phyloP scores from a whole-genome alignment of 2,797 vertebrate genomes.

The Cyclura pinguis region DNA sequence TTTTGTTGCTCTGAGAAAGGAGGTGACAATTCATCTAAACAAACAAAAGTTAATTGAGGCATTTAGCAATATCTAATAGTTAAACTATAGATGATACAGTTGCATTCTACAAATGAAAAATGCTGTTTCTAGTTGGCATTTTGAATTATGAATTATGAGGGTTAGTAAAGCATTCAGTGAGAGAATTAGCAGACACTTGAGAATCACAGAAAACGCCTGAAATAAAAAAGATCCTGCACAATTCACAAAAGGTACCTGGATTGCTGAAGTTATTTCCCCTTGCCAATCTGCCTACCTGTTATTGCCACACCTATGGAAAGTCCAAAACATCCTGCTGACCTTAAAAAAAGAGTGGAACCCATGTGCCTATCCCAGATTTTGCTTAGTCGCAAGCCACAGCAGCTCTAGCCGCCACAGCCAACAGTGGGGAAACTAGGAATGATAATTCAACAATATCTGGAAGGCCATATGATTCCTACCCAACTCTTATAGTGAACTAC shows the following conservation, averaged over 20 bases:
- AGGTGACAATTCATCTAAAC: conserved; percentile 90
- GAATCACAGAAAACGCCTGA: neutral
- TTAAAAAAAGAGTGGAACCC: neutral
- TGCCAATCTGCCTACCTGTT: neutral
- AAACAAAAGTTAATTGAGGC: conserved; percentile 59
- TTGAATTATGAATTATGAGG: too few species aligned
- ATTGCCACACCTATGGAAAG: conserved; percentile 12
- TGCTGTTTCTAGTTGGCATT: too few species aligned
- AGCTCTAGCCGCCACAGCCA: too few species aligned
- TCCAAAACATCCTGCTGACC: neutral
- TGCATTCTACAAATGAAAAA: too few species aligned
- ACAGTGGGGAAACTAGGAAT: too few species aligned
- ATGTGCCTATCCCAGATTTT: too few species aligned
- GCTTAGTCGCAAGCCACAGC: too few species aligned
- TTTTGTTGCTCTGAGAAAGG: conserved; percentile 91
- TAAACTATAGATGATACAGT: neutral
- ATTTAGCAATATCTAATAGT: conserved; percentile 42
- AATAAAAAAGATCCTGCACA: neutral
- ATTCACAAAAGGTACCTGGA: neutral
- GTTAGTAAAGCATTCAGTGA: neutral
- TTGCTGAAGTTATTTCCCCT: neutral
- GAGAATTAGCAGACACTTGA: neutral
- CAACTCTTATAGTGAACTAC: neutral
- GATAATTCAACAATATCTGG: too few species aligned
- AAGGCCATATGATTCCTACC: too few species aligned